Evolutionary conservation across 2,113 vertebrate species (phyloP).

Genomic region (Crypturellus undulatus): DNA sequence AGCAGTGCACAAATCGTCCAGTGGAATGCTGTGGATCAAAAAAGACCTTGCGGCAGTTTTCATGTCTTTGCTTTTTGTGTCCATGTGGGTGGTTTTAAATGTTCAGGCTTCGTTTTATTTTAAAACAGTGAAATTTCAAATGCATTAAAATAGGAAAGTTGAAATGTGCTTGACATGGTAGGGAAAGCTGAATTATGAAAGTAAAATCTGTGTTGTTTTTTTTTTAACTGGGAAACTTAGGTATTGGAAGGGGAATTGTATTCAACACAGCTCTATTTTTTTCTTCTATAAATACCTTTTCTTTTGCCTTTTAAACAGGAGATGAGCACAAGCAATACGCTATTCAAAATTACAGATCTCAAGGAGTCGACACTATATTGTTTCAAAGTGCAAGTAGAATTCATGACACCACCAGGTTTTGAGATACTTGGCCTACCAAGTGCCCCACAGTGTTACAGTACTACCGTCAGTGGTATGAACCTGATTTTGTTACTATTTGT

Average conservation of each 20-base stretch:
- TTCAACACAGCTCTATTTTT: background rate
- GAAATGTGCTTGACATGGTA: background rate
- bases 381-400: slow-evolving; percentile 46
- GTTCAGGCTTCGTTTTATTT: background rate
- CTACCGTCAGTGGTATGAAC: slow-evolving; percentile 55
- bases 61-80: background rate
- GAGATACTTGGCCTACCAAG: background rate
- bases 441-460: slow-evolving; percentile 45
- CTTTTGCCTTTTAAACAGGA: background rate
- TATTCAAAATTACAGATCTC: slow-evolving; percentile 30
- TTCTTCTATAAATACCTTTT: background rate
- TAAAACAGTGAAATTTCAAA: background rate
- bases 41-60: background rate
- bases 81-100: background rate
- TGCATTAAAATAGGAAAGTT: background rate
- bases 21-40: background rate
- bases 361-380: slow-evolving; percentile 72
- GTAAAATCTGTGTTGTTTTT: background rate
- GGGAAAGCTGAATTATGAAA: background rate
- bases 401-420: rapidly evolving
- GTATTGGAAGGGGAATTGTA: background rate
- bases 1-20: background rate
- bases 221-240: background rate
- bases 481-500: background rate
- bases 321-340: background rate